phyloP scores from a whole-genome alignment of 2,888 invertebrate species.

The Parnassius glacialis region DNA sequence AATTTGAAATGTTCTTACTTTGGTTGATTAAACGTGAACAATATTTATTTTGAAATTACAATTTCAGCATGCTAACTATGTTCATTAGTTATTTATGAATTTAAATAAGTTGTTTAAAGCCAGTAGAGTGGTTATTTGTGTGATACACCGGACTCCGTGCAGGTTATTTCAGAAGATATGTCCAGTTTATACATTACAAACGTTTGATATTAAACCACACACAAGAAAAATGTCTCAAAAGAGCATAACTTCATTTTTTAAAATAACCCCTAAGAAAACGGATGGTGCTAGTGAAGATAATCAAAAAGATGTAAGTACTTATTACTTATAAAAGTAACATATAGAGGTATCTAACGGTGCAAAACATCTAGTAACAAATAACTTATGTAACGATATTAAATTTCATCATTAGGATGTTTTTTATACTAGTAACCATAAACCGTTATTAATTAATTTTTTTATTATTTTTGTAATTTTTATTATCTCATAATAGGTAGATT shows the following conservation, averaged over 20 bases:
- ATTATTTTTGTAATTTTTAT: too few relatives aligned
- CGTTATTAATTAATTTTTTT: too few relatives aligned
- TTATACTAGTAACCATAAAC: too few relatives aligned
- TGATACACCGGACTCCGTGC: neutral
- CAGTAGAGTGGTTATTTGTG: slow-evolving; percentile 15
- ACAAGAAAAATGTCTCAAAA: slow-evolving; percentile 64
- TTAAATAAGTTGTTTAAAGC: slow-evolving; percentile 4
- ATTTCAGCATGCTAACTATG: neutral
- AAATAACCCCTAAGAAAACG: slow-evolving; percentile 57
- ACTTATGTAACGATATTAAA: too few relatives aligned
- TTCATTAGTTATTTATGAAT: slow-evolving; percentile 13
- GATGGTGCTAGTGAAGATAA: slow-evolving; percentile 29
- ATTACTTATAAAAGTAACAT: neutral
- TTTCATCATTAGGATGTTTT: too few relatives aligned
- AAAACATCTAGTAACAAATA: too few relatives aligned
- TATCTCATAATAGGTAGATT: too few relatives aligned
- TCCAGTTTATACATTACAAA: neutral
- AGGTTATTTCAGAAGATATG: neutral
- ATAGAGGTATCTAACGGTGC: too few relatives aligned
- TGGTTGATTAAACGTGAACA: neutral
- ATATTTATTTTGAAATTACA: too few relatives aligned
- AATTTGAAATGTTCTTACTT: neutral
- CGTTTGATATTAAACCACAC: slow-evolving; percentile 3
- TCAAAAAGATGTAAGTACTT: slow-evolving; percentile 26
- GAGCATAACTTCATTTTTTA: slow-evolving; percentile 73